Evolutionary conservation across 2,888 invertebrate genomes (phyloP).

Genomic region (Autographa gamma): DNA sequence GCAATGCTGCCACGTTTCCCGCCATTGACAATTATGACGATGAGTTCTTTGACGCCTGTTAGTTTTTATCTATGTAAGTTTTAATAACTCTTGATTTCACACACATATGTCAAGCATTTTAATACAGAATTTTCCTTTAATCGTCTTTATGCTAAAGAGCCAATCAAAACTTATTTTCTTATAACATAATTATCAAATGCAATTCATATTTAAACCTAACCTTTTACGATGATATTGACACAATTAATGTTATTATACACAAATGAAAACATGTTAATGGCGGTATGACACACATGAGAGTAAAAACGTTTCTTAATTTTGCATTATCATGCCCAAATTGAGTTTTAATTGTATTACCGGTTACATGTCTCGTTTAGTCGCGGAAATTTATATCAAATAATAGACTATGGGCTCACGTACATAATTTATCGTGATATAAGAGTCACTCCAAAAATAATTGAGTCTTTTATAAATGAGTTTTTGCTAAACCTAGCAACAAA

Average conservation of each 20-base stretch:
- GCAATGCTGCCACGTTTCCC: no score
- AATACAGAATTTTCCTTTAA: no score
- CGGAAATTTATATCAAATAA: no score
- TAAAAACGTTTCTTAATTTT: conserved; percentile 9
- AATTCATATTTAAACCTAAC: conserved; percentile 21
- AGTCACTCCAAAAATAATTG: no score
- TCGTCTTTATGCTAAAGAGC: not conserved
- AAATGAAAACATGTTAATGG: conserved; percentile 14
- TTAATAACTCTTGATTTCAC: no score
- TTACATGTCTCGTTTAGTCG: no score
- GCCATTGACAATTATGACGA: no score
- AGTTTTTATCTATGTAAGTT: no score
- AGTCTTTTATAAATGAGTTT: no score
- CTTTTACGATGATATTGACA: conserved; percentile 16
- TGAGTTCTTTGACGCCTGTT: no score
- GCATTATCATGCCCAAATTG: conserved; percentile 13
- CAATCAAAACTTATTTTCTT: not conserved
- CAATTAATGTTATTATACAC: conserved; percentile 25
- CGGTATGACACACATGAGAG: not conserved
- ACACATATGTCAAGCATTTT: not conserved
- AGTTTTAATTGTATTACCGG: conserved; percentile 9
- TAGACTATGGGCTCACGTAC: not conserved
- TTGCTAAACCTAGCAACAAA: no score
- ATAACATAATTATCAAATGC: conserved; percentile 18
- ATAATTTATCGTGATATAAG: not conserved